Evolutionary conservation across 2,797 vertebrate species (phyloP).

Genomic region (Mustela erminea): DNA sequence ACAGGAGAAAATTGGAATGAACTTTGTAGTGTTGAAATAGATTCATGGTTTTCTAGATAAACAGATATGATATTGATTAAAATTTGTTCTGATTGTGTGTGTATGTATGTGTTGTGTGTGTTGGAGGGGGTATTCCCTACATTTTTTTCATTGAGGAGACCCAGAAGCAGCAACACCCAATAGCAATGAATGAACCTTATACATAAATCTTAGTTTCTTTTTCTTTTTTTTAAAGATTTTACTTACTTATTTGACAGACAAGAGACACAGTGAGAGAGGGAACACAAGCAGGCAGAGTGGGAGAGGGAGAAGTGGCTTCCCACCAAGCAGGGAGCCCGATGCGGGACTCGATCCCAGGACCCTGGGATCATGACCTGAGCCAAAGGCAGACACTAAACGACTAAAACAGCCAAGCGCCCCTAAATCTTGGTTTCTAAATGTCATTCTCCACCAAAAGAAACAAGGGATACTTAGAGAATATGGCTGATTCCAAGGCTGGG

Average conservation of each 20-base stretch:
- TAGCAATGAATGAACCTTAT: not conserved
- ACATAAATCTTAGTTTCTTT: not conserved
- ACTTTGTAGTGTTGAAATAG: not conserved
- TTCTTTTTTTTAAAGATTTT: not conserved
- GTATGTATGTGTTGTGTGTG: not conserved
- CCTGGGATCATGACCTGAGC: too few relatives aligned
- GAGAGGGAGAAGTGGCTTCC: too few relatives aligned
- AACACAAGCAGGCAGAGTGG: too few relatives aligned
- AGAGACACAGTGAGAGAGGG: too few relatives aligned
- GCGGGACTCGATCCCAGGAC: too few relatives aligned
- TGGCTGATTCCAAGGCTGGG: not conserved
- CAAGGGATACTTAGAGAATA: not conserved
- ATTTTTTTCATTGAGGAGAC: not conserved
- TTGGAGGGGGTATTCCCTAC: not conserved
- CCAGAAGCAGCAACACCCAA: not conserved
- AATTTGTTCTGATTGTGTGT: not conserved
- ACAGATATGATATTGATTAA: not conserved
- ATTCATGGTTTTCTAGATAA: not conserved
- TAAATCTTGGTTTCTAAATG: not conserved
- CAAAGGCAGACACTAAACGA: too few relatives aligned
- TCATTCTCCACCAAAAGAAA: not conserved
- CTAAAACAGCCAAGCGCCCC: too few relatives aligned
- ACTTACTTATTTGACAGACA: too few relatives aligned
- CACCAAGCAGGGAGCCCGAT: too few relatives aligned
- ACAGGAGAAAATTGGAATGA: slow-evolving; percentile 6